Percentiles rank a stretch among this genome's conserved stretches.
These are phyloP conservation scores for Eulithis prunata DNA, from an alignment of 2,888 invertebrate species.

Conservation along the genomic window DNA sequence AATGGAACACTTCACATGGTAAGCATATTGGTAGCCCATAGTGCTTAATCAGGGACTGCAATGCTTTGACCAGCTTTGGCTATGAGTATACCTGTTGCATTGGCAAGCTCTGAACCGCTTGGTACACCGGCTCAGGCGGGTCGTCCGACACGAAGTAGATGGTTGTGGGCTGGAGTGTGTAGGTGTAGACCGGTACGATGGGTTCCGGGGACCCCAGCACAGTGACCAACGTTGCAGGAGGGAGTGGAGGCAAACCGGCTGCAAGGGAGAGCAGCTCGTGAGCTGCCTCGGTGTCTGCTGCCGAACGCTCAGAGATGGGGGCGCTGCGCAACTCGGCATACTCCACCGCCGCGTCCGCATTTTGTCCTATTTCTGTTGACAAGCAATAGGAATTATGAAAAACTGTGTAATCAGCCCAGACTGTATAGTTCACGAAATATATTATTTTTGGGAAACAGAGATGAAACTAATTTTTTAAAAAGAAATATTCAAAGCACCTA, in stretches of 20 bases:
- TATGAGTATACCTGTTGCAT: conserved; percentile 47
- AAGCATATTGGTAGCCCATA: too few relatives aligned
- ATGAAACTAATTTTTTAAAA: too few relatives aligned
- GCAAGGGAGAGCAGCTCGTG: conserved; percentile 91
- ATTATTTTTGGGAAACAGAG: too few relatives aligned
- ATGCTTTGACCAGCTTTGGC: too few relatives aligned
- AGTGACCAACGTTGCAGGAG: conserved; percentile 85
- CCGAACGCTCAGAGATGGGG: conserved; percentile 83
- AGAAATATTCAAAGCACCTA: too few relatives aligned
- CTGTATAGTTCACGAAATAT: too few relatives aligned
- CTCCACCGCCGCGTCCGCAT: conserved; percentile 22
- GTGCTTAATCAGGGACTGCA: too few relatives aligned
- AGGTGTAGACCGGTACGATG: conserved; percentile 80
- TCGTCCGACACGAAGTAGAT: conserved; percentile 69
- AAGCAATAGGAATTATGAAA: not conserved
- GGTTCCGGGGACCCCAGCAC: conserved; percentile 69
- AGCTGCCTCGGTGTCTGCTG: conserved; percentile 95
- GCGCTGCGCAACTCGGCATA: conserved; percentile 27
- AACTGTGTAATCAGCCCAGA: too few relatives aligned
- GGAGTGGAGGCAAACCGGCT: conserved; percentile 90
- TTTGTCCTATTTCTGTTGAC: conserved; percentile 9
- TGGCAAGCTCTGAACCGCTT: conserved; percentile 57
- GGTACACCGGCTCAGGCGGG: conserved; percentile 59
- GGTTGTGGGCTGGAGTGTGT: conserved; percentile 86
- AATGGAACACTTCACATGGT: too few relatives aligned